These are phyloP conservation scores for Electrona antarctica DNA, from an alignment of 2,113 vertebrate species.

Conservation along the genomic window DNA sequence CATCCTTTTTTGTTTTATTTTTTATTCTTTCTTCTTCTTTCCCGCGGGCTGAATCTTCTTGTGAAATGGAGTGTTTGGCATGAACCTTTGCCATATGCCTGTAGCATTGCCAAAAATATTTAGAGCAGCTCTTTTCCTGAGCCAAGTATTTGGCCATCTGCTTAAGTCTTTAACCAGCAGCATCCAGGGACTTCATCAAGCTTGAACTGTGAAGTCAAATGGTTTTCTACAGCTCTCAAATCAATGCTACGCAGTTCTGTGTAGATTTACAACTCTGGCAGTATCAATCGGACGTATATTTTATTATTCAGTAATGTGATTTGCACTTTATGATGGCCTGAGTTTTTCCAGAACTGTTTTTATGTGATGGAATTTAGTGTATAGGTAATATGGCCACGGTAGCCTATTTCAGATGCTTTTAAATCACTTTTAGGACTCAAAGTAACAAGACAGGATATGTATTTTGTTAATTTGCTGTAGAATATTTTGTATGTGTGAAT, in stretches of 20 bases:
- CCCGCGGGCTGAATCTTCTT: conserved; percentile 55
- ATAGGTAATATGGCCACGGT: conserved; percentile 46
- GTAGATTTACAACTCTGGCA: conserved; percentile 68
- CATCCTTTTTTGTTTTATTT: conserved; percentile 28
- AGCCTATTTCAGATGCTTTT: conserved; percentile 37
- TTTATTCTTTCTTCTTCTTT: conserved; percentile 57
- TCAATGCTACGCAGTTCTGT: conserved; percentile 63
- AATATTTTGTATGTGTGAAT: conserved; percentile 65
- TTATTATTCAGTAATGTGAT: conserved; percentile 62
- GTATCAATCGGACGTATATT: conserved; percentile 54
- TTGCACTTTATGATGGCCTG: conserved; percentile 55
- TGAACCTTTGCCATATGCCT: conserved; percentile 77
- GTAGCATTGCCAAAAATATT: conserved; percentile 77
- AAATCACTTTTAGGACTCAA: conserved; percentile 53
- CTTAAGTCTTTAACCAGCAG: conserved; percentile 77
- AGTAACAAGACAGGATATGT: conserved; percentile 50
- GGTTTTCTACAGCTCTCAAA: conserved; percentile 69
- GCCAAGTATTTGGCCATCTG: conserved; percentile 82
- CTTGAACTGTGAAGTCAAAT: conserved; percentile 74
- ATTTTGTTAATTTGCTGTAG: conserved; percentile 55
- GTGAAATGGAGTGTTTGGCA: conserved; percentile 71
- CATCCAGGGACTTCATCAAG: conserved; percentile 75
- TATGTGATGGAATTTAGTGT: conserved; percentile 55
- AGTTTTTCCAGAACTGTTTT: conserved; percentile 56
- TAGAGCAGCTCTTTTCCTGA: conserved; percentile 72